Base-by-base conservation (phyloP, 1,140 invertebrate genomes). In the Helicoverpa zea region DNA sequence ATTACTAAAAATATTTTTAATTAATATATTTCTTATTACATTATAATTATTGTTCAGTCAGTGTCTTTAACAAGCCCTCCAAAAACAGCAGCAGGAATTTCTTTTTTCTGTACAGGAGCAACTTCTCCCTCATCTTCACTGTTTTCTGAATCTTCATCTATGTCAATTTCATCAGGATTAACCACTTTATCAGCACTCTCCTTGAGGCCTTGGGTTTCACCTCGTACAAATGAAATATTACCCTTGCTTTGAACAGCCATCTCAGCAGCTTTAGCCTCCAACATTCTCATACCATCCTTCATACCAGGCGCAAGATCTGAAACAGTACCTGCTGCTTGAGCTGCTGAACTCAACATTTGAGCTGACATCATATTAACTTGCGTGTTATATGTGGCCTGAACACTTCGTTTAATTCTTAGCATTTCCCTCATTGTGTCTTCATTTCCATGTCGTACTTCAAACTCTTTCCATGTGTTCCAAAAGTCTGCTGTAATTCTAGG, bases 351-450 rank as follows among this genome's bases (percentile, higher is more conserved):
- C 80, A 99, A 95, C 97, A 99, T 99, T 92, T 99, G 98, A 5
- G 98, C 98, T 29, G 98, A 98, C 98, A 99, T 99, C 97, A 99
- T 99, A 90, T 99, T 98, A 14, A 98, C 97, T 95, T 99, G 98
- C 7, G 98, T 99, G 92, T 99, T 99, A 90, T 99, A 99, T 86
- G 98, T 98, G 7, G 99, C 99, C 95, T 99, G 98, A 0, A 99
- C 98, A 91, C 98, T 99, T 84, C 99, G 96, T 94, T 99, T 99
- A 72, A 99, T 99, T 90, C 99, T 96, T 82, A 99, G 95, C 99
- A 99, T 99, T 96, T 99, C 99, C 68, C 99, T 96, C 96, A 99
- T 99, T 0, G 99, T 99, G 88, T 99, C 99, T 95, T 99, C 99
- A 95, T 99, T 99, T n/a, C 99, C 99, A 95, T 99, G 99, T 64